A percentile compares a stretch with the other conserved stretches of the same genome.
These are phyloP conservation scores for Spodoptera picta DNA, from an alignment of 2,888 invertebrate species.

Conservation along the genomic window DNA sequence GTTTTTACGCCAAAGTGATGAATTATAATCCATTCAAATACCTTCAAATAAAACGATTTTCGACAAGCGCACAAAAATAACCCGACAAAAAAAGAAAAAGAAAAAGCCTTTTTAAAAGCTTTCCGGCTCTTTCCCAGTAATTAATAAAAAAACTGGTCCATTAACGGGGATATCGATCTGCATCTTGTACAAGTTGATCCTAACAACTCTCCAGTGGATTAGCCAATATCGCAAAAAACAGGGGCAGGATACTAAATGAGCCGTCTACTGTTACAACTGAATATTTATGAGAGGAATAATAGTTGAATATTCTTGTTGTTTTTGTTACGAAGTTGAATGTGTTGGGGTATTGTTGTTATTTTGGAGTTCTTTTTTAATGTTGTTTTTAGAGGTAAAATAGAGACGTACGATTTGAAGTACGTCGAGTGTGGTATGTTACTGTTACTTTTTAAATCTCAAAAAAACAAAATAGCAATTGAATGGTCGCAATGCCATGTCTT, in stretches of 20 bases:
- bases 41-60: too few species aligned
- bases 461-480: too few species aligned
- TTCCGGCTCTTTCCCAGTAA: slow-evolving; percentile 68
- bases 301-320: slow-evolving; percentile 71
- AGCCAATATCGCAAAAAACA: slow-evolving; percentile 87
- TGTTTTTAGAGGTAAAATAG: too few species aligned
- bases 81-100: slow-evolving; percentile 8
- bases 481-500: too few species aligned
- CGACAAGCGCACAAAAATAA: slow-evolving; percentile 4
- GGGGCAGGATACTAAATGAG: slow-evolving; percentile 84
- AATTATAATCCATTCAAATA: too few species aligned
- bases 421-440: too few species aligned
- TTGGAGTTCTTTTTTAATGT: neutral
- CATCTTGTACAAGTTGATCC: slow-evolving; percentile 79
- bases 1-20: too few species aligned
- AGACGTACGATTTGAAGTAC: too few species aligned
- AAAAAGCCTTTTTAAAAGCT: slow-evolving; percentile 28
- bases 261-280: slow-evolving; percentile 84
- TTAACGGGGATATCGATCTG: slow-evolving; percentile 81
- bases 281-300: slow-evolving; percentile 84
- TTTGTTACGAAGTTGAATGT: slow-evolving; percentile 44
- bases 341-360: slow-evolving; percentile 1
- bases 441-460: too few species aligned
- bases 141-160: slow-evolving; percentile 82
- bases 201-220: slow-evolving; percentile 83